A percentile compares a stretch with the other conserved stretches of the same genome.
These are phyloP conservation scores for Echiichthys vipera DNA, from an alignment of 2,797 vertebrate species.

Conservation along the genomic window DNA sequence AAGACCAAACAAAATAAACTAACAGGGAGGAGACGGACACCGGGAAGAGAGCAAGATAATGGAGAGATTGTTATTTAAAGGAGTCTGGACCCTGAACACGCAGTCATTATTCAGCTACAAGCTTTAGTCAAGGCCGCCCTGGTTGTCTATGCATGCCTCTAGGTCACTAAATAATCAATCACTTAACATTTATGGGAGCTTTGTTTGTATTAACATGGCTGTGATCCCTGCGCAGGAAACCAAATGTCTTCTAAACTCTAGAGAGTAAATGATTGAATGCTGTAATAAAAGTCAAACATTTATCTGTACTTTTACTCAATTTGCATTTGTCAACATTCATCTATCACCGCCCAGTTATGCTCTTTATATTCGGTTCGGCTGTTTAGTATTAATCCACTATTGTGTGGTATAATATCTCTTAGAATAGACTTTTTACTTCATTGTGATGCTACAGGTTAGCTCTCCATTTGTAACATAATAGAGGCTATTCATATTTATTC, in stretches of 20 bases:
- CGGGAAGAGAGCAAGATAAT: conserved; percentile 6
- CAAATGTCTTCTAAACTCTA: conserved; percentile 38
- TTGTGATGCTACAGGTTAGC: neutral
- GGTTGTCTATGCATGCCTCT: conserved; percentile 25
- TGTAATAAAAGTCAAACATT: conserved; percentile 54
- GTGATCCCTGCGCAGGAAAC: conserved; percentile 28
- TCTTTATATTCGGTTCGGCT: conserved; percentile 10
- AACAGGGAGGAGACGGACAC: conserved; percentile 37
- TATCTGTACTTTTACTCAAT: conserved; percentile 32
- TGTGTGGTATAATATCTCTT: neutral
- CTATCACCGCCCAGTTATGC: neutral
- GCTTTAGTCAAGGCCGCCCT: conserved; percentile 32
- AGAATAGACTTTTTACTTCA: neutral
- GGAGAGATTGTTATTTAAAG: conserved; percentile 13
- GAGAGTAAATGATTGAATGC: conserved; percentile 57
- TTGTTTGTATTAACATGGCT: conserved; percentile 46
- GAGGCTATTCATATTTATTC: conserved; percentile 35
- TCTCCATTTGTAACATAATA: conserved; percentile 21
- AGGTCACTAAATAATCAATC: conserved; percentile 39
- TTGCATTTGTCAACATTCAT: conserved; percentile 53
- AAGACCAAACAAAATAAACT: conserved; percentile 41
- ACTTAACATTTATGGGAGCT: conserved; percentile 36
- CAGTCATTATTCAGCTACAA: conserved; percentile 34
- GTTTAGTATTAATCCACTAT: conserved; percentile 9
- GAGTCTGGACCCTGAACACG: conserved; percentile 12